Percentiles rank a stretch among this genome's conserved stretches.
Evolutionary conservation across 2,888 invertebrate species (phyloP).

Genomic region (Lycaena phlaeas): DNA sequence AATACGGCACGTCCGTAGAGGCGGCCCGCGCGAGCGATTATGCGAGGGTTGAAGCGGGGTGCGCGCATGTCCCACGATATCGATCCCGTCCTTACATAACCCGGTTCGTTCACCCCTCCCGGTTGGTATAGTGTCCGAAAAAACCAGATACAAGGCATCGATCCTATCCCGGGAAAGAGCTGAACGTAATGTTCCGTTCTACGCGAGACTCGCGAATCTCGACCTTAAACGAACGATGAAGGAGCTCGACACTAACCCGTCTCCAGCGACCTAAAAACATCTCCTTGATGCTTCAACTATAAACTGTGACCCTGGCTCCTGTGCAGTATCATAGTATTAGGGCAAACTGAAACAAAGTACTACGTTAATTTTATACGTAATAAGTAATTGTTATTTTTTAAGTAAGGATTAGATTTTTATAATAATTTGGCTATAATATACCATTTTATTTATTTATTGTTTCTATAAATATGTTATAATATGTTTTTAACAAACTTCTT

Average conservation of each 20-base stretch:
- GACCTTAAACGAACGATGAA: conserved; percentile 18
- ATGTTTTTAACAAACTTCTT: too few species aligned
- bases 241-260: conserved; percentile 17
- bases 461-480: too few species aligned
- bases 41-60: conserved; percentile 36
- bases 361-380: too few species aligned
- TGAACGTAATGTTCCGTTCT: conserved; percentile 21
- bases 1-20: conserved; percentile 63
- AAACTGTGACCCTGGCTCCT: conserved; percentile 26
- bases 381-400: too few species aligned
- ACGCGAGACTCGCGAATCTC: conserved; percentile 15
- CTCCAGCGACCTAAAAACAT: conserved; percentile 27
- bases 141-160: conserved; percentile 66
- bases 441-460: too few species aligned
- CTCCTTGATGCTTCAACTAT: conserved; percentile 25
- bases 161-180: conserved; percentile 41
- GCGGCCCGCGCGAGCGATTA: conserved; percentile 65
- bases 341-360: too few species aligned
- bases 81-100: conserved; percentile 64
- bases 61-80: conserved; percentile 51
- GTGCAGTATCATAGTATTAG: conserved; percentile 22
- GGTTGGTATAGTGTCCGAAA: conserved; percentile 69
- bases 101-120: conserved; percentile 67
- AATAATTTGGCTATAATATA: too few species aligned
- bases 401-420: too few species aligned